Conservation (phyloP, 1,140 invertebrate genomes). For the Teleopsis dalmanni region DNA sequence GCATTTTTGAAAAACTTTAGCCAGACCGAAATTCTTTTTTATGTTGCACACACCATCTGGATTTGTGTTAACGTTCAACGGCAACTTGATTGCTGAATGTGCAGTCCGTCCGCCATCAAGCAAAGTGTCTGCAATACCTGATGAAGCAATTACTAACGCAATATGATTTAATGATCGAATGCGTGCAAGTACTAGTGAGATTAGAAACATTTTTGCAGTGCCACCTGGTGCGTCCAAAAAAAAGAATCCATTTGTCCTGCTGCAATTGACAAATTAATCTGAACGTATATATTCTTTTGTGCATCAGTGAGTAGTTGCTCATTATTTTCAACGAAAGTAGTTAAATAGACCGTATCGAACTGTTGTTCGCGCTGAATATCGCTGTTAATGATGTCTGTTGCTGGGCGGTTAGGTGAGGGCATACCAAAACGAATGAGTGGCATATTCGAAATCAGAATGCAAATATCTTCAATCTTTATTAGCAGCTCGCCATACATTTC, state of each 20-base stretch:
- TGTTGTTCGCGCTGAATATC: conserved; percentile 12
- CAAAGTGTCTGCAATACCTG: conserved; percentile 50
- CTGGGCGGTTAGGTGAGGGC: conserved; percentile 24
- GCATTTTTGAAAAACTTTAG: conserved; percentile 27
- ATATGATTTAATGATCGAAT: conserved; percentile 16
- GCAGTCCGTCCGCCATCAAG: conserved; percentile 47
- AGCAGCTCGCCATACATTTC: background rate
- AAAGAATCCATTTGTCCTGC: conserved; percentile 18
- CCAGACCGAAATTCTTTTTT: conserved; percentile 28
- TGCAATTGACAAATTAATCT: conserved; percentile 3
- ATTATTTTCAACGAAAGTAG: conserved; percentile 1
- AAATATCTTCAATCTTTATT: conserved; percentile 26
- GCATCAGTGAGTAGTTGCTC: conserved; percentile 11
- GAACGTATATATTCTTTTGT: conserved; percentile 7
- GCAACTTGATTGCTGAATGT: conserved; percentile 44
- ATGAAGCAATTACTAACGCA: conserved; percentile 31
- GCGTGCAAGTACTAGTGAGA: conserved; percentile 24
- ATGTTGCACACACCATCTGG: conserved; percentile 28
- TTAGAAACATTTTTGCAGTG: conserved; percentile 8
- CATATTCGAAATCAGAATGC: conserved; percentile 20
- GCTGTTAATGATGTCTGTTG: conserved; percentile 18
- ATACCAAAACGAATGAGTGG: conserved; percentile 26
- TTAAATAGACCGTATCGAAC: conserved; percentile 16
- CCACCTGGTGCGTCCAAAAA: conserved; percentile 17
- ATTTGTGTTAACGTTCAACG: conserved; percentile 20